phyloP scores from a whole-genome alignment of 1,140 invertebrate species.

The Saccostrea cuccullata region DNA sequence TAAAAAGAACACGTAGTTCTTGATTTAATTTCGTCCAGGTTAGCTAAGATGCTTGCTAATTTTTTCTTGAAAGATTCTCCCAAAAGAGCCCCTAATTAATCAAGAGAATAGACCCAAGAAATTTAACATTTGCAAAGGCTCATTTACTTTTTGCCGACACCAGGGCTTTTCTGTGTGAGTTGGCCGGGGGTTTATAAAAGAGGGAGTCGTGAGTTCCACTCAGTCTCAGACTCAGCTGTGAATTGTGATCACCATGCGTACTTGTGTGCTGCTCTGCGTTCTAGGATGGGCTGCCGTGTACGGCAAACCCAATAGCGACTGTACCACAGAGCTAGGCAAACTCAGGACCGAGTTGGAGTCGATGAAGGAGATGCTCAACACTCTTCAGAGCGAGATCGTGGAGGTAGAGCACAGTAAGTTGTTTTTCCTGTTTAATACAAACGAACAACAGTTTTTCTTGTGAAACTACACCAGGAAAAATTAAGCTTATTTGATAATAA shows the following conservation, averaged over 20 bases:
- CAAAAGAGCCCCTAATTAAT: not conserved
- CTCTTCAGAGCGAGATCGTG: not conserved
- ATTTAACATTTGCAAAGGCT: conserved; percentile 18
- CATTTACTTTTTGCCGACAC: conserved; percentile 33
- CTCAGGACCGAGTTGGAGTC: not conserved
- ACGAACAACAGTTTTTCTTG: no score
- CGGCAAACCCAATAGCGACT: conserved; percentile 4
- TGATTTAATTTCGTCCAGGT: not conserved
- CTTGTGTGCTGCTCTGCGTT: conserved; percentile 17
- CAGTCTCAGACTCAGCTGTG: conserved; percentile 21
- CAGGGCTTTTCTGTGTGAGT: not conserved
- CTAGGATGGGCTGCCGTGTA: not conserved
- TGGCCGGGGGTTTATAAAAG: conserved; percentile 13
- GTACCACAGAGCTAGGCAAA: not conserved
- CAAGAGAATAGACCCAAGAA: not conserved
- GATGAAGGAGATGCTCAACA: conserved; percentile 3
- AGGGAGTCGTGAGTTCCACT: not conserved
- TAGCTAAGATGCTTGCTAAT: not conserved
- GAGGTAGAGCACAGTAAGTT: not conserved
- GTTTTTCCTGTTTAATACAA: not conserved
- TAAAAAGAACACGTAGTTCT: not conserved
- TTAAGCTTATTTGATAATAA: no score
- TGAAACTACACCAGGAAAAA: no score
- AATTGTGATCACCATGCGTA: not conserved
- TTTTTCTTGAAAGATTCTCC: not conserved